phyloP scores from a whole-genome alignment of 2,113 vertebrate species.

The Chrysemys picta region DNA sequence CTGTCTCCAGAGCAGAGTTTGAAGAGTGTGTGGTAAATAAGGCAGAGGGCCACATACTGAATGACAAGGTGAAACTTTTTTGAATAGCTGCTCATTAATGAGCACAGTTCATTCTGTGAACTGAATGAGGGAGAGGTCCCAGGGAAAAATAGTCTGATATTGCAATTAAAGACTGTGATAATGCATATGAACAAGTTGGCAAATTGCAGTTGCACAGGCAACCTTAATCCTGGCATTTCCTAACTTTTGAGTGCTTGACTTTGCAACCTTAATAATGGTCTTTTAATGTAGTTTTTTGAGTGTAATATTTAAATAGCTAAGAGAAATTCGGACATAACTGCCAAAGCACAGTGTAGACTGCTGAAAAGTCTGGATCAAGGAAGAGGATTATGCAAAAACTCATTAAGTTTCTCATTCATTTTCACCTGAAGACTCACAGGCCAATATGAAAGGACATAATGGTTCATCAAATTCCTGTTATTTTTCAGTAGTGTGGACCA shows the following conservation, averaged over 20 bases:
- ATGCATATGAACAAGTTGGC: accelerated
- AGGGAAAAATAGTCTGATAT: not conserved
- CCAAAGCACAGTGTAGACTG: not conserved
- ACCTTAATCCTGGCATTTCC: not conserved
- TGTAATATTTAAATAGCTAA: not conserved
- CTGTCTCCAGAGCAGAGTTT: not conserved
- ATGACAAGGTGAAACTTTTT: not conserved
- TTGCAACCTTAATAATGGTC: not conserved
- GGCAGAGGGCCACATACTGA: not conserved
- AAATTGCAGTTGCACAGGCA: no score
- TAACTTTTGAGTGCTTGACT: not conserved
- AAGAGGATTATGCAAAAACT: not conserved
- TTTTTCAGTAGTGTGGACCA: no score
- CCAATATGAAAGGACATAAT: not conserved
- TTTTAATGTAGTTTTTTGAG: not conserved
- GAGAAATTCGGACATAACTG: not conserved
- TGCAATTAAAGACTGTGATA: not conserved
- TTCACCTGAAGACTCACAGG: not conserved
- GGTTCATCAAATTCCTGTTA: no score
- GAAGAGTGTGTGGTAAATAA: not conserved
- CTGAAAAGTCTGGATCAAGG: not conserved
- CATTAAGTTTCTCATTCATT: not conserved
- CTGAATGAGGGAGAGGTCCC: accelerated
- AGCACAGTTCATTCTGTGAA: not conserved
- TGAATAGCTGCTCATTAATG: not conserved